Evolutionary conservation across 2,888 invertebrate genomes (phyloP), one percentile per base, ranked within the genome.

Genomic region (Athalia cordata): DNA sequence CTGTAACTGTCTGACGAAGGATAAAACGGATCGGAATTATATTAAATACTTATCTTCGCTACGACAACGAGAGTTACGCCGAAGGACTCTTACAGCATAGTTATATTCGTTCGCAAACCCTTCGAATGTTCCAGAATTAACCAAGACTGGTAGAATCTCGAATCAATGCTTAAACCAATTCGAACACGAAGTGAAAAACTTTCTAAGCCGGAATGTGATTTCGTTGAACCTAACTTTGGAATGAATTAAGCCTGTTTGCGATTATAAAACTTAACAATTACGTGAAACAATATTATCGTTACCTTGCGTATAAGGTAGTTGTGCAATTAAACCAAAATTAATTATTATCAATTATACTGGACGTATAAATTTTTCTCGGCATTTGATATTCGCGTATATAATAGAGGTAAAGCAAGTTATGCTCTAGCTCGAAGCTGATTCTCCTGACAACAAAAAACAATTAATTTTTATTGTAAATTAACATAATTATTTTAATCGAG

Each of bases 31-130:
- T 43, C 15, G 6, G 52, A 68, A 55, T 55, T 29, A 29, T 55
- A 43, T 68, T 43, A 68, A 68, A 68, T 55, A 52, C 68, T 68
- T 68, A 55, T 68, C 68, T 55, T 29, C n/a, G 11, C 55, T 29
- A 29, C 55, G 68, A 68, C 55, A 43, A 55, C 55, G 11, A 55
- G 68, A n/a, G 50, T 11, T 13, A 47, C 13, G 13, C 8, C 9
- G 15, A 50, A 29, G 67, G 15, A 11, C 11, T 55, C 15, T 11
- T 29, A 43, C 6, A 6, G 29, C 15, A 13, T n/a, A 13, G 8
- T 29, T 47, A 47, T 15, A 65, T 66, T 49, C 66, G 11, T 1
- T 29, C 9, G 9, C n/a, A 43, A 15, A 55, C 52, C 43, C 47
- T 55, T 11, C 6, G 4, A 43, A 68, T 68, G 13, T 55, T 66